Conservation (phyloP, 2,797 vertebrate species). For the Bradypus variegatus region DNA sequence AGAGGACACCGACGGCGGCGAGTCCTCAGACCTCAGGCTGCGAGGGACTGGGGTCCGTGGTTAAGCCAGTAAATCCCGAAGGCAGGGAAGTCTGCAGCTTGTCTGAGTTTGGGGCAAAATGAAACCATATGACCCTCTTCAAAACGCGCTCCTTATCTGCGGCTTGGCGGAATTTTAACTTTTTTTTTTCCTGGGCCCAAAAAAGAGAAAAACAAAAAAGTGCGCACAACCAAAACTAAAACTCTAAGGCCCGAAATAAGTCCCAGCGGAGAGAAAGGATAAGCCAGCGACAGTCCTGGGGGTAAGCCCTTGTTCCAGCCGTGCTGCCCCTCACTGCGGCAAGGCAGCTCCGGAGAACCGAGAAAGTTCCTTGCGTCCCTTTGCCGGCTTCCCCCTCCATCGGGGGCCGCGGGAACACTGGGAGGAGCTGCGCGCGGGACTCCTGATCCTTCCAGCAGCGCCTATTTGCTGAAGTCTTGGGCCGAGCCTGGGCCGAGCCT, state of each 20-base stretch:
- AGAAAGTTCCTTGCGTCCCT: background rate
- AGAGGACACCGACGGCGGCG: background rate
- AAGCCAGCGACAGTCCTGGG: background rate
- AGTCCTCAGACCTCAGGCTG: background rate
- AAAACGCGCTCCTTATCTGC: slow-evolving; percentile 67
- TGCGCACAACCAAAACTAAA: slow-evolving; percentile 37
- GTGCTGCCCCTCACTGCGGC: background rate
- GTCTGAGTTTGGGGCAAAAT: slow-evolving; percentile 65
- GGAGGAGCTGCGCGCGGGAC: background rate
- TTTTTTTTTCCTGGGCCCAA: background rate
- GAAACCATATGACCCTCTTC: slow-evolving; percentile 72
- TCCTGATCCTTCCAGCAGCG: background rate
- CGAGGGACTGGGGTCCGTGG: background rate
- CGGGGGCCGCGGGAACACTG: background rate
- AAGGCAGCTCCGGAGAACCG: accelerated
- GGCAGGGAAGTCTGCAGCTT: slow-evolving; percentile 28
- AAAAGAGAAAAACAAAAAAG: slow-evolving; percentile 28
- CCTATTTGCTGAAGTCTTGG: background rate
- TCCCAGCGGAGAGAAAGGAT: background rate
- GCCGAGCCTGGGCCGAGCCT: background rate
- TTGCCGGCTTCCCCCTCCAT: background rate
- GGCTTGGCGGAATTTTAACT: slow-evolving; percentile 53
- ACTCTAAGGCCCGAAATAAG: background rate
- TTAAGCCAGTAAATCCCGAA: background rate
- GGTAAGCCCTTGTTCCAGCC: accelerated